These are phyloP conservation scores for Anagrus nilaparvatae DNA, from an alignment of 1,140 invertebrate genomes.

Conservation along the genomic window DNA sequence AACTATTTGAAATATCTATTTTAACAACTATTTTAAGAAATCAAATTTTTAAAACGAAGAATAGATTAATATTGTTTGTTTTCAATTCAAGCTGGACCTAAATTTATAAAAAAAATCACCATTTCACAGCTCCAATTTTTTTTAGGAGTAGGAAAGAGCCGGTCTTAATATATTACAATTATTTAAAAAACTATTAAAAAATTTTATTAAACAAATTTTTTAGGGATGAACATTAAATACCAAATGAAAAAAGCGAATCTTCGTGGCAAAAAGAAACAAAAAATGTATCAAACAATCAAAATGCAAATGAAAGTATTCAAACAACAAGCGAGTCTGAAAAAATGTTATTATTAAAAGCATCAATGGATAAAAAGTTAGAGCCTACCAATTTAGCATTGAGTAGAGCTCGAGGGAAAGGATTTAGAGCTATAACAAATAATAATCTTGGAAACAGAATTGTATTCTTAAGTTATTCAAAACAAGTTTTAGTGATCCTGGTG, in stretches of 20 bases:
- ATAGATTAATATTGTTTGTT: no score
- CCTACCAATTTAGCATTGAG: conserved; percentile 27
- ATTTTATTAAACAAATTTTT: no score
- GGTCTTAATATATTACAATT: conserved; percentile 3
- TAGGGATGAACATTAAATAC: conserved; percentile 34
- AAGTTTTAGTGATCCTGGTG: conserved; percentile 87
- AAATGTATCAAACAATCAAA: conserved; percentile 22
- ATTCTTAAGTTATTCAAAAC: conserved; percentile 80
- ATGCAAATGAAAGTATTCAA: conserved; percentile 28
- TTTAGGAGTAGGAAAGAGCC: no score
- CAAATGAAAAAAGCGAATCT: conserved; percentile 32
- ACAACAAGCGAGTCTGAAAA: conserved; percentile 25
- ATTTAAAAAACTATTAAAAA: conserved; percentile 16
- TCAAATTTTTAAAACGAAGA: no score
- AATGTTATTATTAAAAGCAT: conserved; percentile 21
- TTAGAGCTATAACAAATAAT: conserved; percentile 34
- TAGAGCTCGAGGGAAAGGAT: conserved; percentile 35
- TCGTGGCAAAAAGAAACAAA: conserved; percentile 34
- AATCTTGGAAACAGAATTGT: conserved; percentile 31
- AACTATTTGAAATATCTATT: no score
- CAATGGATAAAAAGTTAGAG: conserved; percentile 29
- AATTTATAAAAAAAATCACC: no score
- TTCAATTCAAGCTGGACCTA: no score
- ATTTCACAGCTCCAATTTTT: no score
- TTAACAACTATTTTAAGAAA: no score